phyloP scores from a whole-genome alignment of 2,888 invertebrate species.

The Agrilus biguttatus region DNA sequence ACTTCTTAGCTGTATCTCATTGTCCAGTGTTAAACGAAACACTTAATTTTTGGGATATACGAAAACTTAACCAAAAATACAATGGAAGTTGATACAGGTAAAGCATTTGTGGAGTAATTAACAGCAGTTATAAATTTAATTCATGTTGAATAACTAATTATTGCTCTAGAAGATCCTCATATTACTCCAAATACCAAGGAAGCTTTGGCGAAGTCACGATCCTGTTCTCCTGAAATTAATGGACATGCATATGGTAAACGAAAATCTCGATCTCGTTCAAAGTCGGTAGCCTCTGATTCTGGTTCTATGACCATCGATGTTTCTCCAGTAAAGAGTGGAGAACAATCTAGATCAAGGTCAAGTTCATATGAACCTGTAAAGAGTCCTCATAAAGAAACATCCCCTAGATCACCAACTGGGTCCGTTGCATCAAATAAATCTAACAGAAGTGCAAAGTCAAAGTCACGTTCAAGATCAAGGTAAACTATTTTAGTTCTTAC shows the following conservation, averaged over 20 bases:
- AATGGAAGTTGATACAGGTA: slow-evolving; percentile 5
- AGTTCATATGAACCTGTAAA: slow-evolving; percentile 11
- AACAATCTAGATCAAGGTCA: slow-evolving; percentile 13
- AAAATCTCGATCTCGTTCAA: slow-evolving; percentile 9
- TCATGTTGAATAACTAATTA: background rate
- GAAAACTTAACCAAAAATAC: slow-evolving; percentile 4
- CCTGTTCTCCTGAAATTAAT: slow-evolving; percentile 8
- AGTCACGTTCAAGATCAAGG: slow-evolving; percentile 14
- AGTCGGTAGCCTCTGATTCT: slow-evolving; percentile 9
- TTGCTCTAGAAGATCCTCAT: background rate
- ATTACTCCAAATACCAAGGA: slow-evolving; percentile 16
- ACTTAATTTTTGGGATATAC: too few relatives aligned
- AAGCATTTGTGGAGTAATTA: background rate
- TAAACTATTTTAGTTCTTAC: slow-evolving; percentile 19
- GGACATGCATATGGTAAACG: slow-evolving; percentile 1
- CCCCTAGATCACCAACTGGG: slow-evolving; percentile 13
- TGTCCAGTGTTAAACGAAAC: too few relatives aligned
- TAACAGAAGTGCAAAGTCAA: slow-evolving; percentile 11
- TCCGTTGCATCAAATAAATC: slow-evolving; percentile 12
- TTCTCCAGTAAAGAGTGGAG: slow-evolving; percentile 11
- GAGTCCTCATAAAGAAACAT: slow-evolving; percentile 9
- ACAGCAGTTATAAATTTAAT: background rate
- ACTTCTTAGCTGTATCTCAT: too few relatives aligned
- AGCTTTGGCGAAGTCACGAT: slow-evolving; percentile 10
- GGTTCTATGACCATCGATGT: slow-evolving; percentile 12